These are phyloP conservation scores for Drosophila trichaetosa DNA, from an alignment of 2,888 invertebrate genomes.

Conservation along the genomic window DNA sequence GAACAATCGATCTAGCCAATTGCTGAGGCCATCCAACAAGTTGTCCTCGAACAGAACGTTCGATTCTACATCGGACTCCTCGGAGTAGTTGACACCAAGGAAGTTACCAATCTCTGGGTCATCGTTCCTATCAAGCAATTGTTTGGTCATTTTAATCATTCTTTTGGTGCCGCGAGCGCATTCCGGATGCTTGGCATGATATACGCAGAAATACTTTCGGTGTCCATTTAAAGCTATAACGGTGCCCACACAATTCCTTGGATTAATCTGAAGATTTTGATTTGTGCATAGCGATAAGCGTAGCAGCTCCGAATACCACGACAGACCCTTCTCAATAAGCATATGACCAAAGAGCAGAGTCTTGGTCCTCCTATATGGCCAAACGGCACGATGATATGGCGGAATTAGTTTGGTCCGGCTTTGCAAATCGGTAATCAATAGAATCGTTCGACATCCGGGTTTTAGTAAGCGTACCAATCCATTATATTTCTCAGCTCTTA, in stretches of 20 bases:
- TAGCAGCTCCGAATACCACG: conserved; percentile 96
- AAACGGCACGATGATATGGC: conserved; percentile 96
- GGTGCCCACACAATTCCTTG: conserved; percentile 98
- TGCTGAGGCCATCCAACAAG: conserved; percentile 95
- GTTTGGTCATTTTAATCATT: conserved; percentile 89
- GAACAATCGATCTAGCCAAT: conserved; percentile 98
- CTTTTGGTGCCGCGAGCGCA: conserved; percentile 89
- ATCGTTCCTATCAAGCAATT: conserved; percentile 85
- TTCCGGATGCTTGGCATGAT: conserved; percentile 98
- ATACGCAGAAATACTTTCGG: conserved; percentile 99
- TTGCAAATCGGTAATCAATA: conserved; percentile 95
- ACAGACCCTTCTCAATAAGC: conserved; percentile 95
- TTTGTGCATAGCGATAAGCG: conserved; percentile 94
- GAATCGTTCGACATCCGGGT: conserved; percentile 97
- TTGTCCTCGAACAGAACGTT: conserved; percentile 89
- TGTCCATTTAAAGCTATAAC: conserved; percentile 98
- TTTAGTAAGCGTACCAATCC: conserved; percentile 96
- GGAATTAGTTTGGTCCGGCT: conserved; percentile 94
- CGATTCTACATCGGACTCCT: conserved; percentile 87
- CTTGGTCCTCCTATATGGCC: conserved; percentile 98
- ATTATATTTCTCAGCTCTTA: conserved; percentile 97
- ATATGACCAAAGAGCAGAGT: conserved; percentile 97
- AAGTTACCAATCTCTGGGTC: conserved; percentile 94
- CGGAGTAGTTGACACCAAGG: conserved; percentile 91
- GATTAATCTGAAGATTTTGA: conserved; percentile 94